Evolutionary conservation across 2,113 vertebrate species (phyloP).

Genomic region (Willisornis vidua): DNA sequence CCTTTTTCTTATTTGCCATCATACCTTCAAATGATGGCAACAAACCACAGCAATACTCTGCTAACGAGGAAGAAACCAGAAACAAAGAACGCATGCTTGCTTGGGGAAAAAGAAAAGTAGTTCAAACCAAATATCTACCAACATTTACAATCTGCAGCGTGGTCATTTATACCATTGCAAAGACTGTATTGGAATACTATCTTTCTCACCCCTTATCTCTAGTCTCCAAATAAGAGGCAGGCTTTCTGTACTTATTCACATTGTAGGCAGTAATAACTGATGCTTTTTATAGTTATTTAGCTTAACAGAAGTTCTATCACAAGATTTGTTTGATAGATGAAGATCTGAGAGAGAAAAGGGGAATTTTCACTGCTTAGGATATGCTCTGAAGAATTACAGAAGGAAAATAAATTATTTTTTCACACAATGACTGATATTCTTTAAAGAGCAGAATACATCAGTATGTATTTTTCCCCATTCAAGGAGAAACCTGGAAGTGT

Average conservation of each 20-base stretch:
- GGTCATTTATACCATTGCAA: background rate
- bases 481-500: background rate
- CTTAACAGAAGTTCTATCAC: background rate
- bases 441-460: background rate
- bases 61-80: background rate
- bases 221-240: background rate
- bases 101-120: background rate
- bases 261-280: background rate
- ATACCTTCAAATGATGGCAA: background rate
- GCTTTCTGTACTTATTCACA: background rate
- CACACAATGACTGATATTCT: background rate
- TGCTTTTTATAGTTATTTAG: background rate
- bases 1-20: background rate
- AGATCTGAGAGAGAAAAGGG: background rate
- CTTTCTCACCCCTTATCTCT: background rate
- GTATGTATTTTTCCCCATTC: background rate
- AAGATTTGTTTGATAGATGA: background rate
- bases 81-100: fast-evolving
- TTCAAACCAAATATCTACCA: background rate
- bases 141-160: background rate
- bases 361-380: background rate
- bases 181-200: background rate
- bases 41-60: background rate
- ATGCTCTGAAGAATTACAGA: background rate
- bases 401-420: background rate